Evolutionary conservation across 2,797 vertebrate species (phyloP), one percentile per base, ranked within the genome.

Genomic region (Channallabes apus): DNA sequence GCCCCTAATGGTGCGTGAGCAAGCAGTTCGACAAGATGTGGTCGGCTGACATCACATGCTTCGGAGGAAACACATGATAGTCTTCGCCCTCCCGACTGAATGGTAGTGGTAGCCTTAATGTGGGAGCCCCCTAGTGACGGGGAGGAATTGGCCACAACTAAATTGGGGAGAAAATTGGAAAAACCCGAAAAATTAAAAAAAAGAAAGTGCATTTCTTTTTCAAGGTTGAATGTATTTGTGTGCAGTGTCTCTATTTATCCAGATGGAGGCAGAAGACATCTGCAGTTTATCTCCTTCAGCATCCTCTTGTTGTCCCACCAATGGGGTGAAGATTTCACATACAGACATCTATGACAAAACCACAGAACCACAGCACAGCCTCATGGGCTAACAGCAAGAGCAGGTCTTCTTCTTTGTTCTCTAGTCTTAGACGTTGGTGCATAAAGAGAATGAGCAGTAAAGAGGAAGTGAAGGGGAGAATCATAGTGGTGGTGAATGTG

Each of bases 181-280:
- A n/a, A n/a, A n/a, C n/a, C n/a, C n/a, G n/a, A n/a, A n/a, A n/a
- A n/a, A n/a, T n/a, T n/a, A n/a, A n/a, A n/a, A n/a, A n/a, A n/a
- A n/a, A n/a, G n/a, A n/a, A n/a, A n/a, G n/a, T n/a, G n/a, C n/a
- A n/a, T n/a, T n/a, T n/a, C n/a, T 38, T 24, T 38, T 58, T 35
- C 18, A 35, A 6, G 22, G 22, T 0, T 59, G 4, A 59, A 58
- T 15, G 54, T 58, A 15, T 84, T 9, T 76, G 14, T 41, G 18
- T 82, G 84, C 61, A 69, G 41, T 78, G 38, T 51, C 64, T 32
- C n/a, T 46, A 3, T 32, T 78, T 82, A 11, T 68, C 85, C 80
- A 68, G 29, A 17, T 78, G 73, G 85, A 54, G 85, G 80, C 85
- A 86, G 85, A 69, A 35, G 4, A 41, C 2, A 0, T 75, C 59